Evolutionary conservation across 2,113 vertebrate genomes (phyloP), one percentile per base, ranked within the genome.

Genomic region (Butorides virescens): DNA sequence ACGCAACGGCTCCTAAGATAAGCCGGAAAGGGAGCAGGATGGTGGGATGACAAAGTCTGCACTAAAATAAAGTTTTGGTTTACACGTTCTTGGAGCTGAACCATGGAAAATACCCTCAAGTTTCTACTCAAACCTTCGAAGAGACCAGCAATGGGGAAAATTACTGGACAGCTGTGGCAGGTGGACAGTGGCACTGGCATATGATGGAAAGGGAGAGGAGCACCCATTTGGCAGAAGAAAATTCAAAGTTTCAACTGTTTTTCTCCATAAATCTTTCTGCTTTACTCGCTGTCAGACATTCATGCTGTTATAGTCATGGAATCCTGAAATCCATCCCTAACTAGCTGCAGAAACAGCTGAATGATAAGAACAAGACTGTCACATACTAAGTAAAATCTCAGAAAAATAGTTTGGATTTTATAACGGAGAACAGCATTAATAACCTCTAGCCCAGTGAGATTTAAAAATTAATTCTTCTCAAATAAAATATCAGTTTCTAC

Each of bases 11-110:
- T 49, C 66, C 61, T 23, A 30, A 23, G 2, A 15, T 9, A 44
- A 59, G 11, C 22, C 1, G 0, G 25, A 68, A 39, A 46, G 5
- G 5, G 4, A 14, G 4, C 7, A 15, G 21, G 47, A 58, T 1
- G 1, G 8, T 4, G 19, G 62, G 29, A 61, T 14, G 25, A 50
- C 29, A 61, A 58, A 71, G 22, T 56, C 20, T 47, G 30, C 34
- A 75, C 10, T 9, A 23, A 36, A 59, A 30, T 2, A 8, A 5
- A 0, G 0, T 30, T 10, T 34, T 16, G 55, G 9, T 39, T 59
- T 30, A 27, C 5, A 50, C 9, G 7, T 6, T 1, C 17, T 20
- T n/a, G 13, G 34, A 81, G 34, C 15, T 34, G 22, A 81, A 32
- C 4, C 55, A 47, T 26, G 25, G 44, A 52, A 77, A 65, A 77